These are phyloP conservation scores for Notothenia rossii DNA, from an alignment of 2,113 vertebrate genomes.

Conservation along the genomic window DNA sequence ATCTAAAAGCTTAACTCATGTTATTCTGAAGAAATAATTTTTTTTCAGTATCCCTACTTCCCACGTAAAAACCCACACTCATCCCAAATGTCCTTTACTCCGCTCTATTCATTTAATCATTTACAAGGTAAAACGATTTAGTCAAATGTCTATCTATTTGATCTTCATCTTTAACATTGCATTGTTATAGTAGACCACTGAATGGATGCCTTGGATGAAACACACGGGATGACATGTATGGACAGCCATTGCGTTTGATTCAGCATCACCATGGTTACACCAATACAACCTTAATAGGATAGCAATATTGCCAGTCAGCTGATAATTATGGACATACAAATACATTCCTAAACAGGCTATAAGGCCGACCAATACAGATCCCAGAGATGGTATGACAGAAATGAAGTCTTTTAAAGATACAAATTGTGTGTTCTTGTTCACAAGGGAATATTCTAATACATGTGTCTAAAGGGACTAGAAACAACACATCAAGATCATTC, in stretches of 20 bases:
- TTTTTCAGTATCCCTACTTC: not conserved
- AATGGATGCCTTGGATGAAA: not conserved
- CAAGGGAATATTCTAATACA: not conserved
- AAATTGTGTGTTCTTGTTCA: not conserved
- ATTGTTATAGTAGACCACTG: not conserved
- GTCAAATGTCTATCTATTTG: not conserved
- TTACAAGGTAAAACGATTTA: constrained; percentile 14
- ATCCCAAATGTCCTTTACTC: not conserved
- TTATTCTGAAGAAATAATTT: not conserved
- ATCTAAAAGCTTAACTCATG: not conserved
- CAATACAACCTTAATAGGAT: constrained; percentile 7
- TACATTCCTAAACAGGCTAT: not conserved
- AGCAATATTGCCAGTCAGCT: not conserved
- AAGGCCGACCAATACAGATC: not conserved
- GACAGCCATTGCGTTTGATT: not conserved
- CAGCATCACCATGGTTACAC: not conserved
- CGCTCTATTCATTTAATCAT: constrained; percentile 6
- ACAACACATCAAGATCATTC: not conserved
- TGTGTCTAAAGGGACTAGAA: not conserved
- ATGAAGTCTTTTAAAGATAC: not conserved
- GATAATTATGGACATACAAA: not conserved
- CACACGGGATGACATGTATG: not conserved
- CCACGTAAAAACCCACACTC: not conserved
- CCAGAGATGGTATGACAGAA: not conserved
- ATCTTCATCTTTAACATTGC: not conserved